These are phyloP conservation scores for Drosophila helvetica DNA, from an alignment of 2,888 invertebrate genomes.

Conservation along the genomic window DNA sequence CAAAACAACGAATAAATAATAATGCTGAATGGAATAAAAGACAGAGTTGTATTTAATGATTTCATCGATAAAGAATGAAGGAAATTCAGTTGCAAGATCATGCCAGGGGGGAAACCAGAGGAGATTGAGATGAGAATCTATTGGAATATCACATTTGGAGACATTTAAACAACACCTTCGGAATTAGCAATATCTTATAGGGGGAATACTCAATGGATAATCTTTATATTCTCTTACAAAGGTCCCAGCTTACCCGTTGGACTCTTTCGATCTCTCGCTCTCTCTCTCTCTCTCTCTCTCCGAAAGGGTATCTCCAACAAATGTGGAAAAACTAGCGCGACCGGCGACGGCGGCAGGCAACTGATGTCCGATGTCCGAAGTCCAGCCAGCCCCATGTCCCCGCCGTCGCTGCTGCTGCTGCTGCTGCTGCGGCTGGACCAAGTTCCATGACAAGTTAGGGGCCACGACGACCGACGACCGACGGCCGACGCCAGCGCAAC, in stretches of 20 bases:
- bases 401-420: neutral
- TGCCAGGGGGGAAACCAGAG: no score
- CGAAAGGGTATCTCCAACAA: slow-evolving; percentile 31
- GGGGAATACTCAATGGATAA: neutral
- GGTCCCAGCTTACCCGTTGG: neutral
- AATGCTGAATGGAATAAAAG: neutral
- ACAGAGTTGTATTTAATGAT: neutral
- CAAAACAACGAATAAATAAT: slow-evolving; percentile 15
- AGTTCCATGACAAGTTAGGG: neutral
- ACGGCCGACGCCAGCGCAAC: neutral
- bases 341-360: neutral
- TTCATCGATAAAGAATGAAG: neutral
- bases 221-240: neutral
- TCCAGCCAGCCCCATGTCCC: slow-evolving; percentile 15
- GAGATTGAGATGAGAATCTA: neutral
- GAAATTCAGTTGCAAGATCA: neutral
- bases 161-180: no score
- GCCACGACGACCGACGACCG: neutral
- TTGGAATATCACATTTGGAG: neutral
- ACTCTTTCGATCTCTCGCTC: neutral
- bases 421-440: neutral
- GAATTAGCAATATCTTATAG: no score
- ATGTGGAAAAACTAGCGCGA: slow-evolving; percentile 69
- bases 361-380: neutral
- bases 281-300: neutral